These are phyloP conservation scores for Limosa lapponica DNA, from an alignment of 2,797 vertebrate genomes.

Conservation along the genomic window DNA sequence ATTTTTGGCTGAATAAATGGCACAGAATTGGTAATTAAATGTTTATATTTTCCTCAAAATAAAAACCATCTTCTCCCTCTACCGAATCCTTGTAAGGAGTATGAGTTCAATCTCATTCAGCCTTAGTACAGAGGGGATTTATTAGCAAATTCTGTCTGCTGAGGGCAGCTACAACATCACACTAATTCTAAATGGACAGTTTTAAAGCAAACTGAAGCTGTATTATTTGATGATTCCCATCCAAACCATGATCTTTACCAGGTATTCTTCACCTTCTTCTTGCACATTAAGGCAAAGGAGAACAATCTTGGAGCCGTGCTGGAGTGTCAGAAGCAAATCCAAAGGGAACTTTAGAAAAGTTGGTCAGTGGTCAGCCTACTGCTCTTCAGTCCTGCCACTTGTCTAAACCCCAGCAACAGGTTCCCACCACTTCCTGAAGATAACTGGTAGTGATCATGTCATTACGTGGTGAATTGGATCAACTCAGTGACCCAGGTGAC, in stretches of 20 bases:
- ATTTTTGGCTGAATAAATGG: neutral
- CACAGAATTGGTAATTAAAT: neutral
- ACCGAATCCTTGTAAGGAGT: neutral
- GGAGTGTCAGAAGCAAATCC: neutral
- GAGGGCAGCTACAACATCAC: neutral
- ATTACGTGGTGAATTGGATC: neutral
- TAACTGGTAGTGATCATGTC: neutral
- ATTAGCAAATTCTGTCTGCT: neutral
- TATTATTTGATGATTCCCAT: neutral
- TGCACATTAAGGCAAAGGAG: neutral
- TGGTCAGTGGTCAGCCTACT: neutral
- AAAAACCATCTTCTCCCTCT: neutral
- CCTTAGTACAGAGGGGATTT: neutral
- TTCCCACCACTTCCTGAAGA: neutral
- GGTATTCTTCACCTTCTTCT: neutral
- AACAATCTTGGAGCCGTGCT: neutral
- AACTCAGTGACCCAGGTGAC: neutral
- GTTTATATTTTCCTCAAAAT: neutral
- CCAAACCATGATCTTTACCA: neutral
- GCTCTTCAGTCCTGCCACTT: neutral
- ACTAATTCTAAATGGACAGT: neutral
- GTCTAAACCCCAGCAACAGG: rapidly evolving
- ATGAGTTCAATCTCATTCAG: neutral
- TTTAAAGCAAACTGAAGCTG: neutral
- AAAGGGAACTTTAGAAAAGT: neutral